These are phyloP conservation scores for Cheilosia vernalis DNA, from an alignment of 2,888 invertebrate species.

Conservation along the genomic window DNA sequence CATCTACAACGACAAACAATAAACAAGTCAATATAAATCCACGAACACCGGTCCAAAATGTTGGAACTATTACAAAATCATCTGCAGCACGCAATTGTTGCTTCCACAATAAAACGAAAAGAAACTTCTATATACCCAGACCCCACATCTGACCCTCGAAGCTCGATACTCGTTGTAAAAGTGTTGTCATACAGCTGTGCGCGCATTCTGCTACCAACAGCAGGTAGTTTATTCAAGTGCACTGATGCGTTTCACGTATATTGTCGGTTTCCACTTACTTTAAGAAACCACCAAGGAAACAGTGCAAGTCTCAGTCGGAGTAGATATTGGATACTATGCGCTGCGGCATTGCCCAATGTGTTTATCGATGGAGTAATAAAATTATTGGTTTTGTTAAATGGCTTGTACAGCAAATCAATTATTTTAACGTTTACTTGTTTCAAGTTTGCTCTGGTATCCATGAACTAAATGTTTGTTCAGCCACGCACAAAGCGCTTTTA, in stretches of 20 bases:
- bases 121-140: constrained; percentile 8
- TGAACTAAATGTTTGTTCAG: constrained; percentile 67
- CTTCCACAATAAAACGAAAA: constrained; percentile 5
- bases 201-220: constrained; percentile 30
- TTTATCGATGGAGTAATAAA: constrained; percentile 31
- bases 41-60: not conserved
- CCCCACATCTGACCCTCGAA: constrained; percentile 24
- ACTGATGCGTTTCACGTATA: constrained; percentile 60
- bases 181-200: constrained; percentile 62
- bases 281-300: constrained; percentile 31
- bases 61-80: constrained; percentile 37
- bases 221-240: constrained; percentile 33
- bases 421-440: constrained; percentile 32
- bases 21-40: constrained; percentile 9
- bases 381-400: constrained; percentile 48
- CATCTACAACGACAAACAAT: constrained; percentile 79
- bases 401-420: constrained; percentile 58
- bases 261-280: constrained; percentile 25
- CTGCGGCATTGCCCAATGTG: constrained; percentile 20
- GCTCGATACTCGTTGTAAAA: constrained; percentile 6
- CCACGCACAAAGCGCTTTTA: constrained; percentile 40
- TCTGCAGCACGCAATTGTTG: constrained; percentile 42
- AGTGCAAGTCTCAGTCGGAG: constrained; percentile 24
- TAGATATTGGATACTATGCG: not conserved
- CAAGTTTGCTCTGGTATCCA: constrained; percentile 61